Percentiles rank a stretch among this genome's conserved stretches.
Evolutionary conservation across 2,113 vertebrate genomes (phyloP).

Genomic region (Choloepus hoffmanni): DNA sequence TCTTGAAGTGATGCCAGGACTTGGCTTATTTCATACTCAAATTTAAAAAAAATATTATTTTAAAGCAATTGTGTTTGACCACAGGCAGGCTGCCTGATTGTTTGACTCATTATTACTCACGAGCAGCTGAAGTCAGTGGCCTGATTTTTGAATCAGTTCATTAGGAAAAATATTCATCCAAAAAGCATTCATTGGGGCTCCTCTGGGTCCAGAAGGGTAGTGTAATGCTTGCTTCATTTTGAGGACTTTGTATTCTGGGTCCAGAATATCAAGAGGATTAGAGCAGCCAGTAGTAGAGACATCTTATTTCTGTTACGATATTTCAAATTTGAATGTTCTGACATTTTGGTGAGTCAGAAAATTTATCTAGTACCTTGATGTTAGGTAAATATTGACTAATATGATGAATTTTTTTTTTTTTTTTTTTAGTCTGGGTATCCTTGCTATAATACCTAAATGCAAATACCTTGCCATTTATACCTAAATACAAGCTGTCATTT

Average conservation of each 20-base stretch:
- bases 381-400: constrained; percentile 43
- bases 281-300: neutral
- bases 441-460: neutral
- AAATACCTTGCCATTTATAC: neutral
- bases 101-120: constrained; percentile 71
- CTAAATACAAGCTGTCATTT: neutral
- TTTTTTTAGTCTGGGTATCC: neutral
- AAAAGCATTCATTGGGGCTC: constrained; percentile 43
- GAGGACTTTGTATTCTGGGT: neutral
- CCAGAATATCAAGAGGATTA: neutral
- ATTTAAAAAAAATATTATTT: constrained; percentile 60
- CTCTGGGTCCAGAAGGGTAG: neutral
- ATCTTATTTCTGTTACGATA: neutral
- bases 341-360: constrained; percentile 55
- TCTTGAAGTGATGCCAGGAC: constrained; percentile 43
- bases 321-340: neutral
- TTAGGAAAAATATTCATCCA: constrained; percentile 37
- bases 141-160: constrained; percentile 62
- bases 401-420: neutral
- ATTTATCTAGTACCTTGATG: neutral
- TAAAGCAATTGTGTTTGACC: constrained; percentile 59
- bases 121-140: constrained; percentile 47
- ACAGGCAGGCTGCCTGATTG: constrained; percentile 36
- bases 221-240: neutral
- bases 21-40: constrained; percentile 68